These are phyloP conservation scores for Jordanella pulchra DNA, from an alignment of 2,797 vertebrate genomes.

Conservation along the genomic window DNA sequence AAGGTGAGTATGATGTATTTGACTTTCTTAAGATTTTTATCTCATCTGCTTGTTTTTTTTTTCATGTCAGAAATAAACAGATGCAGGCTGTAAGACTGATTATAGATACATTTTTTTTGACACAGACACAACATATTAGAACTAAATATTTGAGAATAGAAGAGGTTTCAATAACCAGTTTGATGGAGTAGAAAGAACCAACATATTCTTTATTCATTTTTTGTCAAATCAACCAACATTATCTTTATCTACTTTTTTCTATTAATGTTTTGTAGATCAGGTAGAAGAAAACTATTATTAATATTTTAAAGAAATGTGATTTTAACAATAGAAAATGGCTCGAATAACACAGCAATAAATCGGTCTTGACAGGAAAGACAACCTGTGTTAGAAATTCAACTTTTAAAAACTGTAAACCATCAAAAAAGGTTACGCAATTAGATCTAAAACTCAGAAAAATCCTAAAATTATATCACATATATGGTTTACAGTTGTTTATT, in stretches of 20 bases:
- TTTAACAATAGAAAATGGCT: neutral
- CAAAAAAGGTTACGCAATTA: too few relatives aligned
- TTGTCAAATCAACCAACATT: too few relatives aligned
- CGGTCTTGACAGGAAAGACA: too few relatives aligned
- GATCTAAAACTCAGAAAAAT: too few relatives aligned
- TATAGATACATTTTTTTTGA: neutral
- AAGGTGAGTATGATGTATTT: neutral
- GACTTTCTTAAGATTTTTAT: neutral
- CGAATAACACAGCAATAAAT: neutral
- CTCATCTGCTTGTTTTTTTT: neutral
- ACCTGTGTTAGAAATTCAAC: too few relatives aligned
- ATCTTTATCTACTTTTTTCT: too few relatives aligned
- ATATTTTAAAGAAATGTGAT: neutral
- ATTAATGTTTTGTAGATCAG: too few relatives aligned
- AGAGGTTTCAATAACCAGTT: neutral
- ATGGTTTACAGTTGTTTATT: too few relatives aligned
- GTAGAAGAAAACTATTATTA: too few relatives aligned
- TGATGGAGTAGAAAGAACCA: neutral
- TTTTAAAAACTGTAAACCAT: too few relatives aligned
- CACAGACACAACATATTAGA: neutral
- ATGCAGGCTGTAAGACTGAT: neutral
- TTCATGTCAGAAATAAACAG: neutral
- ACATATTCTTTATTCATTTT: neutral
- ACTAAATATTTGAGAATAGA: neutral
- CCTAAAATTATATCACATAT: too few relatives aligned